phyloP scores from a whole-genome alignment of 2,113 vertebrate species.

The Mastomys coucha region DNA sequence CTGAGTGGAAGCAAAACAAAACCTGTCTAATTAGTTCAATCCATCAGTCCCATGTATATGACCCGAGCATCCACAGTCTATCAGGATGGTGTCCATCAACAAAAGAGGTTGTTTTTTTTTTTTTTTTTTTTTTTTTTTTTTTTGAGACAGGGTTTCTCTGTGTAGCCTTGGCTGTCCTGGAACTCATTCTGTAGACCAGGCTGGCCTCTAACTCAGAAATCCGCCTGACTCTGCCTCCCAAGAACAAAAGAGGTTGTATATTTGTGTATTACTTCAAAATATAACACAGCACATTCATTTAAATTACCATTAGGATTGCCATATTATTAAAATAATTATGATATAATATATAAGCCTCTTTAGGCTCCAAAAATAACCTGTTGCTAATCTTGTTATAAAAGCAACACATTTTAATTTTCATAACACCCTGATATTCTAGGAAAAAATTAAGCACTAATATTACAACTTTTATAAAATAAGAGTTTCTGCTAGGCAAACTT shows the following conservation, averaged over 20 bases:
- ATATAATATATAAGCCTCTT: background rate
- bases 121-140: no score
- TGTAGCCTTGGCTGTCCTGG: no score
- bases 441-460: background rate
- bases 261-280: background rate
- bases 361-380: background rate
- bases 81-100: background rate
- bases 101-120: background rate
- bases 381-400: background rate
- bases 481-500: background rate
- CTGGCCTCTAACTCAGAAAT: no score
- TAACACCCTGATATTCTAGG: background rate
- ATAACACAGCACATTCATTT: background rate
- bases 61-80: background rate
- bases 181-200: no score
- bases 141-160: no score
- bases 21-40: background rate
- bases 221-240: no score
- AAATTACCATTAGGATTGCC: background rate
- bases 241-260: background rate
- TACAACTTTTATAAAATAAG: constrained; percentile 10
- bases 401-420: background rate
- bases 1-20: background rate
- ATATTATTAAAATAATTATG: background rate
- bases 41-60: background rate